Evolutionary conservation across 2,888 invertebrate genomes (phyloP).

Genomic region (Craniophora ligustri): DNA sequence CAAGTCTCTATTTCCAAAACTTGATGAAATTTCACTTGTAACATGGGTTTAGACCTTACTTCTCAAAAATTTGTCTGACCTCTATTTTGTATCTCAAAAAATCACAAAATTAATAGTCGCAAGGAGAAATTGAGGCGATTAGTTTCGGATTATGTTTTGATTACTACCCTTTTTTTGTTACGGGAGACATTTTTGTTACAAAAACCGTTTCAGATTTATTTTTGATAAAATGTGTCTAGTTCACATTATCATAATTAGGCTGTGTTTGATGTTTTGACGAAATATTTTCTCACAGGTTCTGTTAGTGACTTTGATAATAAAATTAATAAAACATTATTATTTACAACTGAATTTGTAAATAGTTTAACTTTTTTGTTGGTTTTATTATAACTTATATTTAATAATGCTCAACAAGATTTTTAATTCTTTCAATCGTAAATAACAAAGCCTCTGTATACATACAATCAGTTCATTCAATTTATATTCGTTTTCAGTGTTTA

Average conservation of each 20-base stretch:
- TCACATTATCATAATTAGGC: slow-evolving; percentile 20
- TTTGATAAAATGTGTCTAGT: slow-evolving; percentile 68
- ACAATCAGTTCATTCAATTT: slow-evolving; percentile 47
- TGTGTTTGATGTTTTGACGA: background rate
- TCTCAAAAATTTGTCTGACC: slow-evolving; percentile 20
- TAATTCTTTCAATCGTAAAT: slow-evolving; percentile 1
- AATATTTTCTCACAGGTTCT: slow-evolving; percentile 6
- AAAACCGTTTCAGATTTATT: slow-evolving; percentile 63
- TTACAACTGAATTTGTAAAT: no score
- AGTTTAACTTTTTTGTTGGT: no score
- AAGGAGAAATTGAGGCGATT: slow-evolving; percentile 76
- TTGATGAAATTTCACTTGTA: slow-evolving; percentile 10
- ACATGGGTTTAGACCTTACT: slow-evolving; percentile 10
- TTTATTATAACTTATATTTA: no score
- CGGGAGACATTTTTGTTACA: slow-evolving; percentile 70
- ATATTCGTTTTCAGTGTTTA: slow-evolving; percentile 67
- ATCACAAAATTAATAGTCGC: slow-evolving; percentile 66
- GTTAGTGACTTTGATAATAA: background rate
- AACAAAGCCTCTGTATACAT: slow-evolving; percentile 15
- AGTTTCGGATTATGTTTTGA: slow-evolving; percentile 80
- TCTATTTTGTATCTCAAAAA: slow-evolving; percentile 26
- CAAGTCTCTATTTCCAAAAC: no score
- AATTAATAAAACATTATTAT: no score
- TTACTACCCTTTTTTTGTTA: slow-evolving; percentile 68
- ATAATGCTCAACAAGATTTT: background rate